phyloP scores from a whole-genome alignment of 2,113 vertebrate genomes.

The Vulpes lagopus region DNA sequence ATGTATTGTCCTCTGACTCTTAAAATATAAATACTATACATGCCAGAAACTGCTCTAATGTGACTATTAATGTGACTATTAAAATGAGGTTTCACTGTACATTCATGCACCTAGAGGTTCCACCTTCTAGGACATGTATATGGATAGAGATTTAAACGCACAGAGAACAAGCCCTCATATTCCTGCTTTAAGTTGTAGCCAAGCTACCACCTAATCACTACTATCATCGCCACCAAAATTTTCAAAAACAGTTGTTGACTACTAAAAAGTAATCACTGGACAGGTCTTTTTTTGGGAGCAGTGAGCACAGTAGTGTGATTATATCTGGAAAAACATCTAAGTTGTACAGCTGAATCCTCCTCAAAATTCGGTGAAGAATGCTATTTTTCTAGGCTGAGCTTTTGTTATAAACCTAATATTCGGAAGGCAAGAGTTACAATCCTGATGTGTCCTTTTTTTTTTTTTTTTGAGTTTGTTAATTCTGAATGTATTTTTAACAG shows the following conservation, averaged over 20 bases:
- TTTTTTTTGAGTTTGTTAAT: conserved; percentile 89
- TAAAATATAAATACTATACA: conserved; percentile 76
- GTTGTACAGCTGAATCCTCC: conserved; percentile 90
- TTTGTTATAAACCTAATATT: conserved; percentile 91
- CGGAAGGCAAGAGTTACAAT: conserved; percentile 89
- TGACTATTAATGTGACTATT: conserved; percentile 55
- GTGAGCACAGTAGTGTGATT: conserved; percentile 89
- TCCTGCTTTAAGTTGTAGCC: conserved; percentile 83
- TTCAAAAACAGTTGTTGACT: conserved; percentile 85
- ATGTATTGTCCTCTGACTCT: conserved; percentile 73
- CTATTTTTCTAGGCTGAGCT: conserved; percentile 93
- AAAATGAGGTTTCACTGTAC: conserved; percentile 74
- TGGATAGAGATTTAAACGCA: conserved; percentile 63
- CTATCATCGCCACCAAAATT: conserved; percentile 75
- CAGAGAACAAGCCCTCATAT: conserved; percentile 78
- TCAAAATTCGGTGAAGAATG: conserved; percentile 91
- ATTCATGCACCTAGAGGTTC: neutral
- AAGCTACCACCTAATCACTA: conserved; percentile 79
- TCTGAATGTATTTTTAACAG: conserved; percentile 93
- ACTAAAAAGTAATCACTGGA: conserved; percentile 83
- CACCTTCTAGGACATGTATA: conserved; percentile 66
- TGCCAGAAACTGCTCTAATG: conserved; percentile 60
- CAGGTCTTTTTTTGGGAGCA: conserved; percentile 81
- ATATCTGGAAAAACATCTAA: conserved; percentile 86
- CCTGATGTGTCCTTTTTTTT: conserved; percentile 86